Conservation (phyloP, 2,113 vertebrate species). For the human region GRCh38 chr12:58551001-58551500, state of each 20-base stretch:
- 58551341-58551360: constrained; percentile 23
- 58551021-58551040: background rate
- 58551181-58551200: constrained; percentile 24
- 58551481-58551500: background rate
- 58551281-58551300: constrained; percentile 40
- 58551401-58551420: constrained; percentile 72
- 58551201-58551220: constrained; percentile 34
- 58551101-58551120: background rate
- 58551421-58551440: constrained; percentile 25
- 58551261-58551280: background rate
- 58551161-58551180: constrained; percentile 13
- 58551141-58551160: constrained; percentile 2
- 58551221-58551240: constrained; percentile 16
- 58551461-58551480: constrained; percentile 43
- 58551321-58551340: constrained; percentile 64
- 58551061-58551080: background rate
- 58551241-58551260: background rate
- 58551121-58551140: constrained; percentile 21
- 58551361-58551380: constrained; percentile 25
- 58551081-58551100: background rate
- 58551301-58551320: constrained; percentile 41
- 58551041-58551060: background rate
- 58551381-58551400: constrained; percentile 47
- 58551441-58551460: constrained; percentile 39
- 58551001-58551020: background rate